Conservation (phyloP, 2,797 vertebrate species). For the Cyprinella venusta region DNA sequence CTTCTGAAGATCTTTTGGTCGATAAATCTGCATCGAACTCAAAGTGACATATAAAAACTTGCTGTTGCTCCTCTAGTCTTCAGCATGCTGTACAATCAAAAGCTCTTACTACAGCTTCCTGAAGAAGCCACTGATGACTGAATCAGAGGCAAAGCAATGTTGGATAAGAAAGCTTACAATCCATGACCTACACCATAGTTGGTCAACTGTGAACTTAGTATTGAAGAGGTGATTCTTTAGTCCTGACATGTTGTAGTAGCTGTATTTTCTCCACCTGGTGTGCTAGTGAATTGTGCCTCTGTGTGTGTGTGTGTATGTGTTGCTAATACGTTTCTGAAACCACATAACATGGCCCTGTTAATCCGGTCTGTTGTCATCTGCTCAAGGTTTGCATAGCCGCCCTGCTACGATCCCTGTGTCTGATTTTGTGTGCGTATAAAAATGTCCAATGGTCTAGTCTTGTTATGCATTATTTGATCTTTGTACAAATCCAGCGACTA, state of each 20-base stretch:
- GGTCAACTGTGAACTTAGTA: slow-evolving; percentile 49
- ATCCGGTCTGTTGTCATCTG: neutral
- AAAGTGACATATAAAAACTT: neutral
- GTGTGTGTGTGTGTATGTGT: slow-evolving; percentile 10
- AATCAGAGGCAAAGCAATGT: slow-evolving; percentile 31
- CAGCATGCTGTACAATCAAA: neutral
- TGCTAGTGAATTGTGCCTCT: slow-evolving; percentile 38
- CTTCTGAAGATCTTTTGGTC: neutral
- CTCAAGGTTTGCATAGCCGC: slow-evolving; percentile 2
- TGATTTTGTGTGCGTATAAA: slow-evolving; percentile 35
- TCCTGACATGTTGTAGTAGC: slow-evolving; percentile 45
- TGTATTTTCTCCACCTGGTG: slow-evolving; percentile 35
- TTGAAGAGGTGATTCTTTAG: slow-evolving; percentile 41
- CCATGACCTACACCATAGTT: slow-evolving; percentile 18
- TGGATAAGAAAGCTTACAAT: slow-evolving; percentile 22
- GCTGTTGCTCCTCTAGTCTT: neutral
- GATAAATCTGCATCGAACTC: neutral
- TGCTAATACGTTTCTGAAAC: slow-evolving; percentile 27
- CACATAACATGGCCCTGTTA: neutral
- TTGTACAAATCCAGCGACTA: slow-evolving; percentile 67
- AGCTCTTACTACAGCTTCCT: neutral
- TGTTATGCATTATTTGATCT: slow-evolving; percentile 67
- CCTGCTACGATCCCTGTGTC: slow-evolving; percentile 33
- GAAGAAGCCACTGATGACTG: slow-evolving; percentile 37
- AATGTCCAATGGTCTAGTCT: slow-evolving; percentile 50